Evolutionary conservation across 2,113 vertebrate species (phyloP).

Genomic region (Aldabrachelys gigantea): DNA sequence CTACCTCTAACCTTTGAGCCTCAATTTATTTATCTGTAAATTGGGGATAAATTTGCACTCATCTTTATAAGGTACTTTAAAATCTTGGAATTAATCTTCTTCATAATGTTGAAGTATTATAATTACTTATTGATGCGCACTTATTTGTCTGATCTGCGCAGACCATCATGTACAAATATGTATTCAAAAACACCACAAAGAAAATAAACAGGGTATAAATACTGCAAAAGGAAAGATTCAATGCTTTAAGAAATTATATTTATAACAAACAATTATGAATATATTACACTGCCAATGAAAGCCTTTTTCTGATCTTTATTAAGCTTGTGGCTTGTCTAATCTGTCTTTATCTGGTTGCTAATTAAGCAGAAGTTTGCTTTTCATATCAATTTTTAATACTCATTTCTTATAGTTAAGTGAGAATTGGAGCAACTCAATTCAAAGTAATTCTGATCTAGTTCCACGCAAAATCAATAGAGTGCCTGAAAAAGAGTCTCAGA

Average conservation of each 20-base stretch:
- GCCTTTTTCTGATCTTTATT: conserved; percentile 44
- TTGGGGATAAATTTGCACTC: not conserved
- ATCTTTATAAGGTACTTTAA: not conserved
- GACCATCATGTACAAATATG: not conserved
- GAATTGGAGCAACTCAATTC: conserved; percentile 67
- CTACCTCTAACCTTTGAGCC: not conserved
- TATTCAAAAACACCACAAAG: not conserved
- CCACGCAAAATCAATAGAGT: conserved; percentile 72
- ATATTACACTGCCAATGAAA: conserved; percentile 2
- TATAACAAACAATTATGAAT: not conserved
- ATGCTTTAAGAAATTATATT: not conserved
- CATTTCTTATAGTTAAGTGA: conserved; percentile 65
- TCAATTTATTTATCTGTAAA: not conserved
- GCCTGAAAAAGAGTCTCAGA: conserved; percentile 13
- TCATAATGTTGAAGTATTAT: not conserved
- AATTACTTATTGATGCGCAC: not conserved
- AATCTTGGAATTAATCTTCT: not conserved
- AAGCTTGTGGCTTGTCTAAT: conserved; percentile 31
- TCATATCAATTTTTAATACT: conserved; percentile 79
- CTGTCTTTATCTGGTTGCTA: conserved; percentile 68
- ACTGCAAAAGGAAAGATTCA: not conserved
- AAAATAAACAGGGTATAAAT: not conserved
- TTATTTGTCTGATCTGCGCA: not conserved
- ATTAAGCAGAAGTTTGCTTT: conserved; percentile 77
- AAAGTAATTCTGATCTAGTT: conserved; percentile 79